A percentile compares a stretch with the other conserved stretches of the same genome.
These are phyloP conservation scores for Apocheima hispidaria DNA, from an alignment of 2,888 invertebrate species.

Conservation along the genomic window DNA sequence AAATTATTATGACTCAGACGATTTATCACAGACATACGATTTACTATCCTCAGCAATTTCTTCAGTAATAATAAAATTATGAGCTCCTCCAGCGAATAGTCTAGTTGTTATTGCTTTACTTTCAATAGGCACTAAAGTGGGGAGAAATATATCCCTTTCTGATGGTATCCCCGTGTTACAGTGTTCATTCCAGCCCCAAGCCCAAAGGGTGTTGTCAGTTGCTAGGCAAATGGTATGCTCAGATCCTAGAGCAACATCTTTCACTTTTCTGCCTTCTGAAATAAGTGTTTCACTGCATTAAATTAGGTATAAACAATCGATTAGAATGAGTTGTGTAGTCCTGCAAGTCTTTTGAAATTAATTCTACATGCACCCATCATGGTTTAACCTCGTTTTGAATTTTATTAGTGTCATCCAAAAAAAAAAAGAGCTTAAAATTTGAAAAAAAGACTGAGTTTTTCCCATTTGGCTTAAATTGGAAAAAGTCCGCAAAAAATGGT, in stretches of 20 bases:
- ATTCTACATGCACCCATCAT: no score
- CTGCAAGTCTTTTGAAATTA: no score
- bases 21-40: conserved; percentile 8
- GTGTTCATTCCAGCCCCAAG: conserved; percentile 97
- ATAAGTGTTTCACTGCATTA: conserved; percentile 29
- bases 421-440: no score
- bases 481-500: no score
- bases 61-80: conserved; percentile 72
- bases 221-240: conserved; percentile 92
- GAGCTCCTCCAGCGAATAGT: conserved; percentile 77
- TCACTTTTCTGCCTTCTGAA: conserved; percentile 79
- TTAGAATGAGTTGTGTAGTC: no score
- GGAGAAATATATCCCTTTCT: conserved; percentile 60
- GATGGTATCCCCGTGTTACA: conserved; percentile 91
- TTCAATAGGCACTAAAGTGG: conserved; percentile 66
- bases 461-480: no score
- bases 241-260: conserved; percentile 89
- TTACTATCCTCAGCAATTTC: conserved; percentile 31
- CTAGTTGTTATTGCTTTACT: conserved; percentile 55
- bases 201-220: conserved; percentile 88
- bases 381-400: no score
- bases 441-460: no score
- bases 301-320: no score
- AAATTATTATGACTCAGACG: background rate
- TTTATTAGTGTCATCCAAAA: no score